These are phyloP conservation scores for Alfaro cultratus DNA, from an alignment of 2,797 vertebrate species.

Conservation along the genomic window DNA sequence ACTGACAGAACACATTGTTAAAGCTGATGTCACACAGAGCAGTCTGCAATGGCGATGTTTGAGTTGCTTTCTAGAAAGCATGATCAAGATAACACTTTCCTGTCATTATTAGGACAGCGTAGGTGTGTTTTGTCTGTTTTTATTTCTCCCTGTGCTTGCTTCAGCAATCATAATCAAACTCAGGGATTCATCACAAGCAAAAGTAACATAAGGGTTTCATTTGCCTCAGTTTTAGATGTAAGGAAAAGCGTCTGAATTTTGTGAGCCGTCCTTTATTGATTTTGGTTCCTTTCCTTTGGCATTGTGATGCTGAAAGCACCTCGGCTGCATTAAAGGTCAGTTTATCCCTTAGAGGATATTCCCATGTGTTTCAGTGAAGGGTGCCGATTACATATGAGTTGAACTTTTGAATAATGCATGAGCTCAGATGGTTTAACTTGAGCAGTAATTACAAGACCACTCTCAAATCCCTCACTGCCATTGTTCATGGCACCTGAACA, in stretches of 20 bases:
- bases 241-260: conserved; percentile 25
- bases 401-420: conserved; percentile 64
- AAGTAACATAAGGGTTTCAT: neutral
- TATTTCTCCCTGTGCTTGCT: neutral
- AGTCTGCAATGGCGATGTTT: conserved; percentile 6
- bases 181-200: neutral
- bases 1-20: conserved; percentile 13
- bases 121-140: conserved; percentile 5
- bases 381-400: conserved; percentile 48
- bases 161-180: neutral
- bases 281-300: conserved; percentile 12
- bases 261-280: conserved; percentile 3
- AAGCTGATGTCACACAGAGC: conserved; percentile 13
- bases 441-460: conserved; percentile 40
- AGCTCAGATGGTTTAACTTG: conserved; percentile 40
- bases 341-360: conserved; percentile 37
- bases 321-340: conserved; percentile 47
- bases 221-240: conserved; percentile 2
- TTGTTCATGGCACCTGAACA: conserved; percentile 14
- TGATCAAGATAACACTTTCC: conserved; percentile 31
- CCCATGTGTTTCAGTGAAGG: conserved; percentile 36
- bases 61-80: conserved; percentile 11
- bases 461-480: conserved; percentile 11
- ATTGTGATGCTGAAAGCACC: conserved; percentile 12
- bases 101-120: conserved; percentile 16